Conservation (phyloP, 2,888 invertebrate species). For the Archaeoteleia sp. region DNA sequence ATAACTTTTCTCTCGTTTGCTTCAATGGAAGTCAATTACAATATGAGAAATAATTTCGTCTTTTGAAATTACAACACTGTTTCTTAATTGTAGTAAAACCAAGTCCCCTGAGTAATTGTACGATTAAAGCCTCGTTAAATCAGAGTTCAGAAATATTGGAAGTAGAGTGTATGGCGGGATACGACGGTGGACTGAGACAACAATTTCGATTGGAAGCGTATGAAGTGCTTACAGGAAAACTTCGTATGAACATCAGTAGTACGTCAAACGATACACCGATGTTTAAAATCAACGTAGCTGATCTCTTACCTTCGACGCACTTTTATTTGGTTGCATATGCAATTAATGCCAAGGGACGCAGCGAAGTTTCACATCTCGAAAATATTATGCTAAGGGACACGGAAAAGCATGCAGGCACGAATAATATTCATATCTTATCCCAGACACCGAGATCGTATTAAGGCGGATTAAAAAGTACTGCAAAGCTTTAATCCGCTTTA, state of each 20-base stretch:
- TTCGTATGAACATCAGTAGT: constrained; percentile 83
- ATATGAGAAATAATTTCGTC: too few relatives aligned
- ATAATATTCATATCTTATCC: too few relatives aligned
- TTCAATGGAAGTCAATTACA: constrained; percentile 2
- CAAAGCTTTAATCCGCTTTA: too few relatives aligned
- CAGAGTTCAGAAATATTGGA: constrained; percentile 80
- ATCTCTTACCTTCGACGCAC: constrained; percentile 77
- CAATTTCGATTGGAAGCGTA: constrained; percentile 89
- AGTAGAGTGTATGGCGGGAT: constrained; percentile 90
- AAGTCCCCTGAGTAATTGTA: constrained; percentile 89
- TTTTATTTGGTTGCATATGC: constrained; percentile 84
- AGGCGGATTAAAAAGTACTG: too few relatives aligned
- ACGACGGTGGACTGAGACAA: constrained; percentile 90
- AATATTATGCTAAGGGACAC: constrained; percentile 92
- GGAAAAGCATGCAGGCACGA: constrained; percentile 89
- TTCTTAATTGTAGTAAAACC: constrained; percentile 82
- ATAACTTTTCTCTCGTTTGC: constrained; percentile 79
- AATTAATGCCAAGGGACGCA: constrained; percentile 89
- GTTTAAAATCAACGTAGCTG: constrained; percentile 79
- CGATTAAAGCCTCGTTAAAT: constrained; percentile 82
- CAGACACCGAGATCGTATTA: too few relatives aligned
- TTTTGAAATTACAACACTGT: too few relatives aligned
- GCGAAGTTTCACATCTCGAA: constrained; percentile 85
- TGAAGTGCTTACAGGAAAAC: constrained; percentile 83
- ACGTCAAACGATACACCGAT: constrained; percentile 78